Evolutionary conservation across 2,888 invertebrate species (phyloP), one percentile per base, ranked within the genome.

Genomic region (Dinocampus coccinellae): DNA sequence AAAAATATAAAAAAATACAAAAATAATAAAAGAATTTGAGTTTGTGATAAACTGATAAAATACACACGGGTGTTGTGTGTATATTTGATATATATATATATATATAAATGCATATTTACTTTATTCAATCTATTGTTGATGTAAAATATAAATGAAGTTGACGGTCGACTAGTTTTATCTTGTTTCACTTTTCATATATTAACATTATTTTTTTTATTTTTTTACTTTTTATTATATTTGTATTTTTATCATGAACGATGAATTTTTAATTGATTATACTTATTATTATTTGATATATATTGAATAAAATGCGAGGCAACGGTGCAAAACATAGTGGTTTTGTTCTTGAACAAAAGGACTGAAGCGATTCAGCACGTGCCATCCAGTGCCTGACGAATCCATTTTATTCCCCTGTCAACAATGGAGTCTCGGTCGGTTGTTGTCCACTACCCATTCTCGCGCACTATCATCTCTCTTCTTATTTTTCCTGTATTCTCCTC

Each of bases 351-450:
- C 72, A 75, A 75, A 73, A 71, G 64, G 69, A 63, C 62, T 60
- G 55, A 42, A 57, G 58, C 71, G 73, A 69, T 75, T 71, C 66
- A 61, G 34, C 66, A 62, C 63, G 61, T 73, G 63, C 69, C 72
- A 71, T 69, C 73, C 71, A 57, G 57, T 69, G 60, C 64, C 71
- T 69, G 68, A 55, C 69, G 69, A 75, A 75, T 73, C 71, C 69
- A 69, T 73, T 75, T 73, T 71, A 75, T 75, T 75, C 69, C 69
- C 63, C 36, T 29, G 16, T 66, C 39, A 67, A 75, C 75, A 75
- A 75, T 75, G 69, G 75, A 70, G 69, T 73, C 75, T 69, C 70
- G 71, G 47, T 36, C 47, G 65, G 55, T 57, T 60, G 39, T 53
- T 64, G 47, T 64, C 52, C 66, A n/a, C 66, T 47, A 47, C 16